A percentile compares a stretch with the other conserved stretches of the same genome.
Conservation (phyloP, 2,888 invertebrate genomes). For the Scrobipalpa costella region DNA sequence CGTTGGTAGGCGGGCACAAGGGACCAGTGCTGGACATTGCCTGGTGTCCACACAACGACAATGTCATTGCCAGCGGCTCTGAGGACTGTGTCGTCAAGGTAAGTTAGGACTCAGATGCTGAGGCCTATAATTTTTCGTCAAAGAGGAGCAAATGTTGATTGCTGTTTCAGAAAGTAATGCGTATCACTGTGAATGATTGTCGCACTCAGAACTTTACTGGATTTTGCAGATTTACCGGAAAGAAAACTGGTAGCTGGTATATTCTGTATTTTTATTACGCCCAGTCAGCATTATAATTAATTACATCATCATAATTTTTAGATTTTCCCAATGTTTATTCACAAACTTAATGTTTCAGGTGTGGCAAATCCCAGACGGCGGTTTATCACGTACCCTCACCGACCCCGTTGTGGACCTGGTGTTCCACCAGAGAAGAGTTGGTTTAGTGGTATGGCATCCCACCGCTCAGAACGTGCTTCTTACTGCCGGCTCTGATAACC, state of each 20-base stretch:
- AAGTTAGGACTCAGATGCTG: no score
- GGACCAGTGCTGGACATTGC: constrained; percentile 98
- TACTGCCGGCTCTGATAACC: constrained; percentile 96
- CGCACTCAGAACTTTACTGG: no score
- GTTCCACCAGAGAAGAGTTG: constrained; percentile 95
- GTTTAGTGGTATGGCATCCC: constrained; percentile 97
- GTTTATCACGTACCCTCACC: constrained; percentile 92
- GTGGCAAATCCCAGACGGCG: constrained; percentile 97
- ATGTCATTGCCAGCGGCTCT: constrained; percentile 97
- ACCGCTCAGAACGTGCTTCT: constrained; percentile 96
- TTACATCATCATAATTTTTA: no score
- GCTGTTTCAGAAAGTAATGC: no score
- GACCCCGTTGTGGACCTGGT: constrained; percentile 96
- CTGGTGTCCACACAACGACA: constrained; percentile 99
- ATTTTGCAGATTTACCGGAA: no score
- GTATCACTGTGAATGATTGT: no score
- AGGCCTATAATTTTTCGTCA: no score
- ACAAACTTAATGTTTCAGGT: constrained; percentile 66
- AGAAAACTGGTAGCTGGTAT: no score
- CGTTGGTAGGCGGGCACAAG: constrained; percentile 97
- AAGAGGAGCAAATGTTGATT: no score
- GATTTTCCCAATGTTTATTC: no score
- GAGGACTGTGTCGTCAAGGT: constrained; percentile 92
- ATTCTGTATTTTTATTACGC: no score
- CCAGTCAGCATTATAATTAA: no score